These are phyloP conservation scores for Mobula birostris DNA, from an alignment of 2,113 vertebrate genomes.

Conservation along the genomic window DNA sequence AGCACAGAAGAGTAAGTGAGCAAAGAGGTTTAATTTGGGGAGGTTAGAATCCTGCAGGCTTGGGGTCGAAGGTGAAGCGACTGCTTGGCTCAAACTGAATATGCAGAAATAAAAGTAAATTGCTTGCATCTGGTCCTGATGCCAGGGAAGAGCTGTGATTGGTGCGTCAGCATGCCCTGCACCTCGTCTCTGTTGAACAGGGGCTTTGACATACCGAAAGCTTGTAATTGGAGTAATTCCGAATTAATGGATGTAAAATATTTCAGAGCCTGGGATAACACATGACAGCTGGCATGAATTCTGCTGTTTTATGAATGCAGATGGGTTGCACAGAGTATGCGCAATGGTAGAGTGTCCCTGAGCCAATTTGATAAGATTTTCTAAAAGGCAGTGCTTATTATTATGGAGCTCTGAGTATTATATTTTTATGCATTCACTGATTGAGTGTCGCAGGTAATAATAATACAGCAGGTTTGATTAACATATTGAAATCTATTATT, in stretches of 20 bases:
- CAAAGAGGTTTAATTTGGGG: constrained; percentile 99
- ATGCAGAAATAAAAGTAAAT: constrained; percentile 99
- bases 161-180: constrained; percentile 80
- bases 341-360: not conserved
- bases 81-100: constrained; percentile 95
- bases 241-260: constrained; percentile 84
- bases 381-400: constrained; percentile 29
- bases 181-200: constrained; percentile 81
- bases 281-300: constrained; percentile 64
- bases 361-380: constrained; percentile 21
- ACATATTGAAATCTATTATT: not conserved
- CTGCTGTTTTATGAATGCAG: constrained; percentile 65
- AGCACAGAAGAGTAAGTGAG: constrained; percentile 99
- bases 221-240: constrained; percentile 99
- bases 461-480: constrained; percentile 12
- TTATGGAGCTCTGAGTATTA: not conserved
- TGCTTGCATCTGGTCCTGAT: constrained; percentile 99
- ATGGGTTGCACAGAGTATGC: constrained; percentile 42
- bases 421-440: not conserved
- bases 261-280: constrained; percentile 52
- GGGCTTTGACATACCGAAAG: constrained; percentile 79
- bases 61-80: constrained; percentile 81
- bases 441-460: not conserved
- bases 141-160: constrained; percentile 87
- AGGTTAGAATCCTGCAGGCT: constrained; percentile 99